phyloP scores from a whole-genome alignment of 2,113 vertebrate species.

The Furnarius figulus region DNA sequence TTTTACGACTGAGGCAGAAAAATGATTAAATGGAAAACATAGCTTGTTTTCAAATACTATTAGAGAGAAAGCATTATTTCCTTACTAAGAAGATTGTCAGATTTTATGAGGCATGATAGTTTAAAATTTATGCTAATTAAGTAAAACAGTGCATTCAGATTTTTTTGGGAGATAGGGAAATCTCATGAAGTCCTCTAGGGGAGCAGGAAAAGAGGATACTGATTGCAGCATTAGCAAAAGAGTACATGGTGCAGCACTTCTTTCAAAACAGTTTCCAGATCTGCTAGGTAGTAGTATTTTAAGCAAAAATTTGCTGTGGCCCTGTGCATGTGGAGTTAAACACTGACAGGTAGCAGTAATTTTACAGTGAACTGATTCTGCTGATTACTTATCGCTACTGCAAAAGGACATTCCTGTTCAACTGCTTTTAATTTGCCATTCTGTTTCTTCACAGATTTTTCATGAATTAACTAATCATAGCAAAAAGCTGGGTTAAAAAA shows the following conservation, averaged over 20 bases:
- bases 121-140: background rate
- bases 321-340: background rate
- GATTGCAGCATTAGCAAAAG: background rate
- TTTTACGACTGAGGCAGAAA: background rate
- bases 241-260: background rate
- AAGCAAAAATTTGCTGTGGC: background rate
- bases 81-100: background rate
- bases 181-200: background rate
- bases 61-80: background rate
- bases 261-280: background rate
- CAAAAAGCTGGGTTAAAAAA: constrained; percentile 52
- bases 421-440: constrained; percentile 35
- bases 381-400: background rate
- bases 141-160: background rate
- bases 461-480: constrained; percentile 61
- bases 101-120: background rate
- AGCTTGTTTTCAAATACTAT: background rate
- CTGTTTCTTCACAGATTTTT: constrained; percentile 31
- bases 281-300: background rate
- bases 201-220: background rate
- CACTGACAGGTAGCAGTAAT: background rate
- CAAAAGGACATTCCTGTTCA: background rate
- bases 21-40: background rate
- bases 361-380: background rate
- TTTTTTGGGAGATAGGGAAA: background rate